Evolutionary conservation across 2,113 vertebrate species (phyloP), one percentile per base, ranked within the genome.

Genomic region (Entomyzon cyanotis): DNA sequence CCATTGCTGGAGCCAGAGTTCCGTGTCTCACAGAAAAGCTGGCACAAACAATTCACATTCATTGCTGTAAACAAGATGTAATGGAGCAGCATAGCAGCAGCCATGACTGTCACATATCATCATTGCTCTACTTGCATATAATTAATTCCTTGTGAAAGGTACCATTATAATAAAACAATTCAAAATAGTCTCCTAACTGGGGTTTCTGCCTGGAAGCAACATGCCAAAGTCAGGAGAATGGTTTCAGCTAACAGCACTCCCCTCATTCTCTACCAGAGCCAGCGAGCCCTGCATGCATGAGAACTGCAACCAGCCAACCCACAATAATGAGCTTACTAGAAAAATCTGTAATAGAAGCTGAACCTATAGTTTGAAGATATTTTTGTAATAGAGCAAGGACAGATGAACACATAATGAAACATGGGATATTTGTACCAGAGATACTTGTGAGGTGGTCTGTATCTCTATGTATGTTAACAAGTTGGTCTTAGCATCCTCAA

Each of bases 91-190:
- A 50, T 60, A 75, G 60, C 56, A 90, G 82, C 68, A 95, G 37
- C 83, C 93, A 86, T 5, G 5, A 81, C 71, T 86, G 92, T 63
- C 82, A 93, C 64, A 49, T 68, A 86, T 63, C 92, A 93, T 85
- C 92, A 84, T 59, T 94, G 49, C 37, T 89, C 60, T 68, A 22
- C 52, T 86, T 84, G 79, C 64, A 78, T 63, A 37, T 42, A 90
- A 93, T 90, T 94, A 90, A 95, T 92, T 86, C 64, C 68, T 93
- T 37, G 4, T 90, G 93, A 93, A 96, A 95, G 35, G 53, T 85
- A 78, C 9, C 23, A 53, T 87, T 89, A 68, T 46, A 92, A 93
- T 60, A 88, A 93, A 93, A 86, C 75, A 81, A 90, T 84, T 86
- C 47, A 77, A 70, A 90, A 47, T 60, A 74, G 58, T 64, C 24